Conservation (phyloP, 2,113 vertebrate species). For the Eira barbara region DNA sequence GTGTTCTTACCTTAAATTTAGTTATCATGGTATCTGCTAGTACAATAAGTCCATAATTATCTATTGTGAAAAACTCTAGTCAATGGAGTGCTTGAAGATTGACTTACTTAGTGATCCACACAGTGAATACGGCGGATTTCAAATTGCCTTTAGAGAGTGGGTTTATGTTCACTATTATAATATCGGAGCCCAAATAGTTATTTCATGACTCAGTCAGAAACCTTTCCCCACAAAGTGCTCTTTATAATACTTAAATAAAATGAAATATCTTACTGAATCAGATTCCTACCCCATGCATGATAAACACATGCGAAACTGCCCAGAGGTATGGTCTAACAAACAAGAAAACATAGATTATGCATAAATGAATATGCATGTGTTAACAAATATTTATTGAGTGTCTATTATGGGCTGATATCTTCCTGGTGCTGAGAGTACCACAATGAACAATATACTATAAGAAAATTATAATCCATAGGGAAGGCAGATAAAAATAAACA, state of each 20-base stretch:
- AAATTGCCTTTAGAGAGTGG: constrained; percentile 20
- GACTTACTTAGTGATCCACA: not conserved
- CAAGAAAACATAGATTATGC: not conserved
- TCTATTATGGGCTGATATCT: not conserved
- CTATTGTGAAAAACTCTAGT: not conserved
- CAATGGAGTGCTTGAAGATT: not conserved
- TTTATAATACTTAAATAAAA: constrained; percentile 43
- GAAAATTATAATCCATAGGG: not conserved
- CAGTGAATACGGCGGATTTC: constrained; percentile 21
- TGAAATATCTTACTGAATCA: not conserved
- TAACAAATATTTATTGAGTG: not conserved
- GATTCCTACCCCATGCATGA: not conserved
- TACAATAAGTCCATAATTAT: constrained; percentile 27
- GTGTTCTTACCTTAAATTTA: not conserved
- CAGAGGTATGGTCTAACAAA: not conserved
- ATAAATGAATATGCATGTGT: not conserved
- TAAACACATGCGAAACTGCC: not conserved
- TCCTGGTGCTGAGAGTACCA: not conserved
- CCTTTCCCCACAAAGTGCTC: not conserved
- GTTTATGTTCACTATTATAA: constrained; percentile 27
- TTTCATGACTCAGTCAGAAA: constrained; percentile 33
- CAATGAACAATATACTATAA: not conserved
- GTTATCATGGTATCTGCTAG: constrained; percentile 33
- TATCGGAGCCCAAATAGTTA: not conserved
- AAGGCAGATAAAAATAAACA: not conserved